Evolutionary conservation across 2,888 invertebrate species (phyloP), one percentile per base, ranked within the genome.

Genomic region (Lordiphosa fenestrarum): DNA sequence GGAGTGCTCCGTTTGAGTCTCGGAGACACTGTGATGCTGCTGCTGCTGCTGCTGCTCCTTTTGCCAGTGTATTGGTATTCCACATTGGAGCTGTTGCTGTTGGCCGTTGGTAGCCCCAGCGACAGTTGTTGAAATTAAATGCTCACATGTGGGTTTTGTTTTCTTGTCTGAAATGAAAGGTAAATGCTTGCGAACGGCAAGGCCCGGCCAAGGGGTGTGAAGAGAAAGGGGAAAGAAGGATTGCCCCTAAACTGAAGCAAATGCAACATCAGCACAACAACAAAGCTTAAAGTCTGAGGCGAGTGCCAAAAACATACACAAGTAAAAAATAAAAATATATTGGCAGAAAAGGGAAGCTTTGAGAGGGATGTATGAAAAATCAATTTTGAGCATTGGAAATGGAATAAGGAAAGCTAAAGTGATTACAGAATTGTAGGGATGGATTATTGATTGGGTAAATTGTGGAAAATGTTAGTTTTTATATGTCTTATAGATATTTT

Each of bases 101-200:
- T 25, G 25, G 39, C 42, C 55, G 51, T 57, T 72, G 60, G 57
- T 66, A 73, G 84, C 63, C 56, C 47, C 69, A 65, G 70, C 81
- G 84, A 86, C 85, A 86, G 85, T 86, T 86, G 87, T 82, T 87
- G 87, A 86, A 86, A 86, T 86, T 85, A 87, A 86, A 86, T 86
- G 87, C 87, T 85, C 86, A 86, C 86, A 86, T 87, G 85, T 86
- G 85, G 87, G 80, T 80, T 86, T 86, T 83, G 73, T 72, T 71
- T 71, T 50, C 82, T 65, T 73, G 70, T 70, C 63, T 70, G 48
- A 35, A 47, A 36, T 47, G 47, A 47, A 47, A 47, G 47, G 47
- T 47, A 36, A 36, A 47, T 47, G 47, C 36, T 36, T 47, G 12
- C 19, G 47, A 30, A 10, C 10, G 30, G 30, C 33, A 44, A 44